Base-by-base conservation (phyloP, 2,888 invertebrate species). In the Caprella mutica region DNA sequence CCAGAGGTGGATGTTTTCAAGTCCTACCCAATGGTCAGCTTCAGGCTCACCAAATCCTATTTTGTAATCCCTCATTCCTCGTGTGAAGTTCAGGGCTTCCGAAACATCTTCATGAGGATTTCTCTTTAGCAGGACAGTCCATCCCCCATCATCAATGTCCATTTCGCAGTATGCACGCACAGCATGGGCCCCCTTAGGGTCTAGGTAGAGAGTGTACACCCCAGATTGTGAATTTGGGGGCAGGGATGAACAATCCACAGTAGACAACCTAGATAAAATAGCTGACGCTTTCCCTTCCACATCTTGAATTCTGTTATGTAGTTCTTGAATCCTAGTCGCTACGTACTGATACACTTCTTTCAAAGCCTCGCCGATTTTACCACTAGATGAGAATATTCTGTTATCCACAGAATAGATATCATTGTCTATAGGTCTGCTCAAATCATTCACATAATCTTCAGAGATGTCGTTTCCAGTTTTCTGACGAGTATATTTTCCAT, bases 91-190 rank as follows among this genome's bases (percentile, higher is more conserved):
- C 3, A 55, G 46, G 29, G 38, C 52, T 19, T 33, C 21, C 3
- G 26, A 23, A 2, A 46, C 46, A 12, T 23, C 46, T n/a, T 59
- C 33, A 48, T 60, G 58, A 1, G 59, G 58, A 2, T 48, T 38
- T 21, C 64, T 55, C 21, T 50, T 33, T 44, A 59, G 58, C n/a
- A 64, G 44, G 19, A 64, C 58, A 12, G 64, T 64, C 64, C 64
- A 64, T 6, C 64, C 64, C 12, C 64, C 64, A 4, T 58, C 64
- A 26, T 60, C 64, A 0, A 60, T 60, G 2, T 60, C 58, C 60
- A 58, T 58, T 27, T 64, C 64, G 44, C 64, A 64, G 40, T 30
- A 21, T 3, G 57, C 58, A 17, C 38, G 57, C 21, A 60, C 60
- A 14, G 64, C 56, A 12, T 59, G 29, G n/a, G 59, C 60, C 5